These are phyloP conservation scores for Acrossocheilus fasciatus DNA, from an alignment of 2,797 vertebrate species.

Conservation along the genomic window DNA sequence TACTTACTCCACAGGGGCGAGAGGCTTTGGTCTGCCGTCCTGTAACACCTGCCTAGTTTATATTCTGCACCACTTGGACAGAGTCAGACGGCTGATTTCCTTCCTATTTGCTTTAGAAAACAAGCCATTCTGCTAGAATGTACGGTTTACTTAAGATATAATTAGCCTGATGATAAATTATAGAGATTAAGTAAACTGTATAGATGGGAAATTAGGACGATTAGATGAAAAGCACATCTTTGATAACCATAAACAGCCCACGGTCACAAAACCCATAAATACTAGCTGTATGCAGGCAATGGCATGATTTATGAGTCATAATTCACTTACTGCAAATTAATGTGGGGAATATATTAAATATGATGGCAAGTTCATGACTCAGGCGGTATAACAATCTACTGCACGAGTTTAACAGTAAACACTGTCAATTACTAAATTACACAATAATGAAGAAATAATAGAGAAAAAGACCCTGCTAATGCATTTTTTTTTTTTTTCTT, in stretches of 20 bases:
- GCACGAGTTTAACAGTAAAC: background rate
- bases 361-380: constrained; percentile 4
- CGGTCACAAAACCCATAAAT: constrained; percentile 13
- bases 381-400: background rate
- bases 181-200: background rate
- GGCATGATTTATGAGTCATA: constrained; percentile 21
- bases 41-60: constrained; percentile 36
- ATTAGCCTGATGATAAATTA: background rate
- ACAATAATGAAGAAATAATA: background rate
- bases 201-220: background rate
- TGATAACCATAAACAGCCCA: background rate
- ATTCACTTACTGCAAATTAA: constrained; percentile 9
- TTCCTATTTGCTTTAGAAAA: background rate
- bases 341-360: constrained; percentile 10
- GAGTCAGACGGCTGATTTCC: background rate
- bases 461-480: background rate
- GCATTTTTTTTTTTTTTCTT: background rate
- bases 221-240: background rate
- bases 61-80: constrained; percentile 15
- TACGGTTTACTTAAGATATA: background rate
- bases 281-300: background rate
- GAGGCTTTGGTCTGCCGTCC: background rate
- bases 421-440: background rate
- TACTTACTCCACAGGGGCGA: constrained; percentile 16
- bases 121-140: background rate